Conservation (phyloP, 2,797 vertebrate genomes). For the Catostomus latipinnis region DNA sequence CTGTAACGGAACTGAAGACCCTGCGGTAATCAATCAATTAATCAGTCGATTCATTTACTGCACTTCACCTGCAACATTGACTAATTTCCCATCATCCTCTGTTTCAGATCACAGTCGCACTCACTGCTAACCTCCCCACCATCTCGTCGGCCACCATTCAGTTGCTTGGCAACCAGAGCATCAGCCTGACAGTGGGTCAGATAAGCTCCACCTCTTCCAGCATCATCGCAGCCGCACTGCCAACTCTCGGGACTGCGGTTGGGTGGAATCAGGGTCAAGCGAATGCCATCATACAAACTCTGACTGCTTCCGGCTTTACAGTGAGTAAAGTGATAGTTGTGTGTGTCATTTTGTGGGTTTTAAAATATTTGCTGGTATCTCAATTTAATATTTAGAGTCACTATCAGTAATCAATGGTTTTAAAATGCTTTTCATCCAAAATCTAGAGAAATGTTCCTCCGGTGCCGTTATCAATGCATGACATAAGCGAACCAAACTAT, state of each 20-base stretch:
- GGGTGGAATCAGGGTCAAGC: conserved; percentile 71
- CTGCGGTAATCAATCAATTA: conserved; percentile 62
- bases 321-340: conserved; percentile 50
- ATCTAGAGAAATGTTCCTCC: no score
- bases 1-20: conserved; percentile 62
- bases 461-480: no score
- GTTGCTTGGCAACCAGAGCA: conserved; percentile 59
- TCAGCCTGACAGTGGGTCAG: conserved; percentile 65
- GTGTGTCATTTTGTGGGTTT: no score
- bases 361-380: no score
- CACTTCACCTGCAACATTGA: not conserved
- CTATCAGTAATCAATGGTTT: no score
- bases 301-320: conserved; percentile 59
- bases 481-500: no score
- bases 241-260: conserved; percentile 58
- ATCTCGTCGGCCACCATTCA: conserved; percentile 54
- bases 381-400: no score
- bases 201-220: conserved; percentile 53
- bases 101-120: conserved; percentile 63
- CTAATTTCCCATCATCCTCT: conserved; percentile 1
- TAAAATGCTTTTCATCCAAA: no score
- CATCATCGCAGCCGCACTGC: conserved; percentile 61
- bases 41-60: not conserved
- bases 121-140: conserved; percentile 67
- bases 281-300: conserved; percentile 57